Percentiles rank a stretch among this genome's conserved stretches.
These are phyloP conservation scores for Drosophila anomelani DNA, from an alignment of 2,888 invertebrate genomes.

Conservation along the genomic window DNA sequence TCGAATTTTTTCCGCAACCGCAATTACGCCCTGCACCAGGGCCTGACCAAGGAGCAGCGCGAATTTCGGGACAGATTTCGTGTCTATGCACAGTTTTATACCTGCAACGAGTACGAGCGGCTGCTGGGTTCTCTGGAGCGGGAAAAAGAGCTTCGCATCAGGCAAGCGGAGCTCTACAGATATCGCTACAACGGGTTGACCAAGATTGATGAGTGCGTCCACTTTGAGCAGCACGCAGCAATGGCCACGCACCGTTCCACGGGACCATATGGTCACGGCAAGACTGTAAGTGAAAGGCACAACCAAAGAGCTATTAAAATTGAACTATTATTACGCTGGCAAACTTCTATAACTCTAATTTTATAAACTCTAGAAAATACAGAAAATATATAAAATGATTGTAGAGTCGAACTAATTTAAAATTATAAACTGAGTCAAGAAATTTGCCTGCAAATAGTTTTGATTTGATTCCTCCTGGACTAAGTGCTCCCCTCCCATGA, in stretches of 20 bases:
- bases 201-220: constrained; percentile 92
- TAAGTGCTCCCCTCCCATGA: constrained; percentile 51
- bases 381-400: neutral
- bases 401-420: neutral
- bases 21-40: constrained; percentile 83
- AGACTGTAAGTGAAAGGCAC: constrained; percentile 82
- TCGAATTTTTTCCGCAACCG: constrained; percentile 91
- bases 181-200: constrained; percentile 95
- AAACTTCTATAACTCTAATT: neutral
- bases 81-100: constrained; percentile 94
- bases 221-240: constrained; percentile 93
- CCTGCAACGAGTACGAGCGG: constrained; percentile 93
- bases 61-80: constrained; percentile 92
- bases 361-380: neutral
- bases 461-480: constrained; percentile 26
- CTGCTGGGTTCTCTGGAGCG: constrained; percentile 91
- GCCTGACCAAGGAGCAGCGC: constrained; percentile 85
- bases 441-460: neutral
- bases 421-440: neutral
- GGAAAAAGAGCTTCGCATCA: constrained; percentile 93
- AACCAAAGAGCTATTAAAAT: constrained; percentile 6
- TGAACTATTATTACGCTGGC: neutral
- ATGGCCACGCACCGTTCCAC: constrained; percentile 86
- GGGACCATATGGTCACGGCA: constrained; percentile 84
- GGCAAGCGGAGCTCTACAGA: constrained; percentile 92